Conservation (phyloP, 2,888 invertebrate genomes). For the Oeneis ivallda region DNA sequence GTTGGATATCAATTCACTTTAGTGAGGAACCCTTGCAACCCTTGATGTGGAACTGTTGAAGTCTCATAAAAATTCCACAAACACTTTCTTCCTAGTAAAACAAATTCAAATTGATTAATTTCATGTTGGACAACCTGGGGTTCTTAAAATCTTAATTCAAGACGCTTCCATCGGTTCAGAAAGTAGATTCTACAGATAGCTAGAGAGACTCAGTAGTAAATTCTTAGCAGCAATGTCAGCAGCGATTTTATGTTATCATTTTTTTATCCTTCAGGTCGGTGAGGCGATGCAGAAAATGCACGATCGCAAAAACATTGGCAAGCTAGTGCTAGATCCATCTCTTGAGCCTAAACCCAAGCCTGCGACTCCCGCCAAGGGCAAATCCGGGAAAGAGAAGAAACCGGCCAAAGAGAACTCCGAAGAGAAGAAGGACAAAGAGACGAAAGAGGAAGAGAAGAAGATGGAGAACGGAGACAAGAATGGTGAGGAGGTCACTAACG, state of each 20-base stretch:
- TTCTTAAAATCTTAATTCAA: neutral
- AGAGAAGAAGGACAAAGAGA: slow-evolving; percentile 84
- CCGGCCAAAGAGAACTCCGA: slow-evolving; percentile 84
- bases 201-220: too few relatives aligned
- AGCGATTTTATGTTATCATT: neutral
- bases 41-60: too few relatives aligned
- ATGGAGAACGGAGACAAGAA: slow-evolving; percentile 75
- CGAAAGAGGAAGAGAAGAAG: slow-evolving; percentile 79
- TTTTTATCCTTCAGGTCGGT: slow-evolving; percentile 80
- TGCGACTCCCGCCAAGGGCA: slow-evolving; percentile 88
- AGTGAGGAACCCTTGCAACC: too few relatives aligned
- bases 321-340: slow-evolving; percentile 91
- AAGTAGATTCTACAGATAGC: too few relatives aligned
- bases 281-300: slow-evolving; percentile 97
- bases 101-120: too few relatives aligned
- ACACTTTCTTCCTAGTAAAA: too few relatives aligned
- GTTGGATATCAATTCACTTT: too few relatives aligned
- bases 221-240: too few relatives aligned
- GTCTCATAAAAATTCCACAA: too few relatives aligned
- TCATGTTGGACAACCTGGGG: too few relatives aligned
- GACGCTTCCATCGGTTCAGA: neutral
- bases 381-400: slow-evolving; percentile 87
- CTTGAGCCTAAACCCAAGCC: slow-evolving; percentile 90
- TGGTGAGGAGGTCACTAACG: slow-evolving; percentile 79
- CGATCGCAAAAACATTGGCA: slow-evolving; percentile 94